A percentile compares a stretch with the other conserved stretches of the same genome.
Conservation (phyloP, 2,113 vertebrate genomes). For the Notothenia rossii region DNA sequence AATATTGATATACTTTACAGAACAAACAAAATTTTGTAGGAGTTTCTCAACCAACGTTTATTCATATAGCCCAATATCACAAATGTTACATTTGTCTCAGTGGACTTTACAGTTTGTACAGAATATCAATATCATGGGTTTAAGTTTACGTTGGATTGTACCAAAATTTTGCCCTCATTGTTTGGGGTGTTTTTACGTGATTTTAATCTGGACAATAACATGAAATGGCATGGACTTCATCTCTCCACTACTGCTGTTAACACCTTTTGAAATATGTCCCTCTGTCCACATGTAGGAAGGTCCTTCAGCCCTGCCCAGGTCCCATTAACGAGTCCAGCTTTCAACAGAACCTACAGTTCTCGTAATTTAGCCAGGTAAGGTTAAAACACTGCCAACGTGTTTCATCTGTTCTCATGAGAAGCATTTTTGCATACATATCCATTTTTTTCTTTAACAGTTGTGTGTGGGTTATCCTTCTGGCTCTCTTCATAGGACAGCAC, state of each 20-base stretch:
- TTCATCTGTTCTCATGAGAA: neutral
- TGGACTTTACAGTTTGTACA: too few species aligned
- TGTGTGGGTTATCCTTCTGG: slow-evolving; percentile 12
- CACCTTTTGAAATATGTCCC: neutral
- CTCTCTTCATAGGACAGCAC: neutral
- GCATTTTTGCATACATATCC: neutral
- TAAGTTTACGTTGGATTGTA: too few species aligned
- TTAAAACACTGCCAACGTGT: neutral
- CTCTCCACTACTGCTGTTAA: too few species aligned
- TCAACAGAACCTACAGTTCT: slow-evolving; percentile 74
- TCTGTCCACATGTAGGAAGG: slow-evolving; percentile 51
- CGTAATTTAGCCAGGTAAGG: slow-evolving; percentile 91
- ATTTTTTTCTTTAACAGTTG: neutral
- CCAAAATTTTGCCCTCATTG: too few species aligned
- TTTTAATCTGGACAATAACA: neutral
- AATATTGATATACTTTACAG: too few species aligned
- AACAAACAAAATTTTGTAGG: too few species aligned
- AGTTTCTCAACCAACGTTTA: too few species aligned
- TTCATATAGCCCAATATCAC: too few species aligned
- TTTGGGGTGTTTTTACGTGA: too few species aligned
- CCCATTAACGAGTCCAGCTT: slow-evolving; percentile 40
- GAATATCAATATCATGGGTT: too few species aligned
- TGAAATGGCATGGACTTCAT: neutral
- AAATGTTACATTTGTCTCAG: too few species aligned
- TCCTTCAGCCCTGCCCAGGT: slow-evolving; percentile 48